Evolutionary conservation across 2,797 vertebrate species (phyloP).

Genomic region (Acipenser ruthenus): DNA sequence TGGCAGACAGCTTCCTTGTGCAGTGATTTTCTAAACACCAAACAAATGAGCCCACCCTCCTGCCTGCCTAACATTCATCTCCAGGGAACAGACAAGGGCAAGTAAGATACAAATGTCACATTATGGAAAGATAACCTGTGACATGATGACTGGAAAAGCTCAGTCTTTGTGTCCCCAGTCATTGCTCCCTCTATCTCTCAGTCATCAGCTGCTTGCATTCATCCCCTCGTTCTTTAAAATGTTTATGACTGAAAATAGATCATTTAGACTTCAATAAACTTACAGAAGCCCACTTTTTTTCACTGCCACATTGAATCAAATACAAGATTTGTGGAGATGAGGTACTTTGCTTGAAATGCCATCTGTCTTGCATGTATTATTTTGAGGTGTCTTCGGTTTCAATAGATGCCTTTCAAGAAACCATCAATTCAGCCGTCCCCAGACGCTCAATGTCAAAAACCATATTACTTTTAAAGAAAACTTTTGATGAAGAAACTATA

Average conservation of each 20-base stretch:
- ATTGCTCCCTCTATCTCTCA: conserved; percentile 17
- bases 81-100: conserved; percentile 2
- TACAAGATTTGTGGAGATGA: conserved; percentile 35
- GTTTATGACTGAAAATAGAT: conserved; percentile 60
- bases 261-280: conserved; percentile 65
- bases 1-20: no score
- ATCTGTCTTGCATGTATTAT: conserved; percentile 42
- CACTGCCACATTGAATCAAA: conserved; percentile 48
- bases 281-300: conserved; percentile 36
- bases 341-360: conserved; percentile 35
- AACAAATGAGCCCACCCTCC: background rate
- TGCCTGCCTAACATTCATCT: background rate
- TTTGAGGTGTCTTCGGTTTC: conserved; percentile 42
- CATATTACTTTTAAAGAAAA: conserved; percentile 35
- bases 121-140: conserved; percentile 31
- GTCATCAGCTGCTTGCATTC: conserved; percentile 42
- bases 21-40: background rate
- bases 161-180: conserved; percentile 29
- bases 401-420: conserved; percentile 22
- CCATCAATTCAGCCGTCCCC: conserved; percentile 23
- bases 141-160: conserved; percentile 21
- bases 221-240: conserved; percentile 40
- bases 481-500: conserved; percentile 47
- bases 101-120: conserved; percentile 14
- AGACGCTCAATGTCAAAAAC: conserved; percentile 42